Percentiles rank a stretch among this genome's conserved stretches.
phyloP scores from a whole-genome alignment of 37 sponge, comb jelly and placozoan species.

The Petrosia ficiformis region DNA sequence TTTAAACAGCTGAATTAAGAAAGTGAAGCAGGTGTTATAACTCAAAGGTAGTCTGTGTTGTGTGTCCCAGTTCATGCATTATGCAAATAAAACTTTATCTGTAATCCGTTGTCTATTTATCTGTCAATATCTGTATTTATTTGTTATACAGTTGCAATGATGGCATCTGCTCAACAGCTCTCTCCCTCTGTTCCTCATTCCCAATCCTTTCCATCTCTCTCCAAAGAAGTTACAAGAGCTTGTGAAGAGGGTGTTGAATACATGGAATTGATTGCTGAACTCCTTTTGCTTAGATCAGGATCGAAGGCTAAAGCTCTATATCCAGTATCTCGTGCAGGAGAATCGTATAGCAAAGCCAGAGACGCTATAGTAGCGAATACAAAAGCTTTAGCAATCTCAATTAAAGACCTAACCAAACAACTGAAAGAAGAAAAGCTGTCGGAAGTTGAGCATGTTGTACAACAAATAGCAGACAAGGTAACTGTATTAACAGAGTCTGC shows the following conservation, averaged over 20 bases:
- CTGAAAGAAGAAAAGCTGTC: constrained; percentile 22
- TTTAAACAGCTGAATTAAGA: too few relatives aligned
- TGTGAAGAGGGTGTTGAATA: constrained; percentile 48
- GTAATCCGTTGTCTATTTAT: too few relatives aligned
- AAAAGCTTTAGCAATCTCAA: constrained; percentile 58
- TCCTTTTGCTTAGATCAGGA: constrained; percentile 44
- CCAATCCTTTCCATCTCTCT: background rate
- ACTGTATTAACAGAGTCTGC: constrained; percentile 70
- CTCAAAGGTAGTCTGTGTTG: too few relatives aligned
- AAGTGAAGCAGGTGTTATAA: too few relatives aligned
- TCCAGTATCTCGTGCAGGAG: constrained; percentile 28
- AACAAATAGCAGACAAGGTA: constrained; percentile 54
- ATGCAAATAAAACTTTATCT: too few relatives aligned
- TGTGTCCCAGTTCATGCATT: too few relatives aligned
- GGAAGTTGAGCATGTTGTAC: constrained; percentile 12
- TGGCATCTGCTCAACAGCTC: constrained; percentile 11
- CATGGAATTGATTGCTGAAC: constrained; percentile 72
- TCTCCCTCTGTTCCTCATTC: constrained; percentile 7
- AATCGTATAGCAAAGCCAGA: constrained; percentile 33
- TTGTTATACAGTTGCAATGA: too few relatives aligned
- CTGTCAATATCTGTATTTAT: too few relatives aligned
- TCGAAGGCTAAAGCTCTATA: constrained; percentile 38
- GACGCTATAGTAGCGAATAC: constrained; percentile 73
- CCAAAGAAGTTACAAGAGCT: background rate
- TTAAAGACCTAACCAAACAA: constrained; percentile 38